Evolutionary conservation across 2,888 invertebrate genomes (phyloP).

Genomic region (Xanthia icteritia): DNA sequence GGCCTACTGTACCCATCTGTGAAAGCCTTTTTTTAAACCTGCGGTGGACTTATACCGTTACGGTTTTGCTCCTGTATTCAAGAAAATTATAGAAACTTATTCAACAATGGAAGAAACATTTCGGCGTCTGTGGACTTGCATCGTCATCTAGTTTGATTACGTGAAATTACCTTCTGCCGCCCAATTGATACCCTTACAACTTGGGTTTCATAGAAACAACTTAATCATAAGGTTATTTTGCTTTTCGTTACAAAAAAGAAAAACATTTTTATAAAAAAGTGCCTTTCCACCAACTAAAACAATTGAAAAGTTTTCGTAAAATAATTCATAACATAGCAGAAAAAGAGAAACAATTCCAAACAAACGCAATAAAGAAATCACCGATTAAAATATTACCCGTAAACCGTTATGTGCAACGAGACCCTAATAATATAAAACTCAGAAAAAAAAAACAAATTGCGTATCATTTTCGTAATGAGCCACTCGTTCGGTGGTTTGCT

Average conservation of each 20-base stretch:
- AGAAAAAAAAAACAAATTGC: constrained; percentile 23
- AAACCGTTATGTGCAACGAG: not conserved
- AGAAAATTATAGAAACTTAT: not conserved
- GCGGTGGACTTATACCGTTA: not conserved
- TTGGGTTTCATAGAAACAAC: constrained; percentile 32
- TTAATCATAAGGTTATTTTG: constrained; percentile 6
- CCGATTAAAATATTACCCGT: constrained; percentile 4
- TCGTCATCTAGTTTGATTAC: constrained; percentile 48
- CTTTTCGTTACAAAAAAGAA: not conserved
- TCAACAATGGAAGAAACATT: constrained; percentile 26
- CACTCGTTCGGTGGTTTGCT: constrained; percentile 47
- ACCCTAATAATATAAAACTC: constrained; percentile 32
- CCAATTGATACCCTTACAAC: constrained; percentile 24
- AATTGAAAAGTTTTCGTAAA: not conserved
- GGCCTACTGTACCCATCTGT: not conserved
- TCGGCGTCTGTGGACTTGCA: constrained; percentile 20
- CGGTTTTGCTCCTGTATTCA: not conserved
- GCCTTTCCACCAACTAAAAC: not conserved
- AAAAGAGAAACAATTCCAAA: not conserved
- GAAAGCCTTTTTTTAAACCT: not conserved
- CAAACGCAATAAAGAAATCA: not conserved
- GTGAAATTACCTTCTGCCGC: constrained; percentile 28
- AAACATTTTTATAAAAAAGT: not conserved
- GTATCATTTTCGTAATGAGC: constrained; percentile 64
- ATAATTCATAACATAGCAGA: not conserved